Percentiles rank a stretch among this genome's conserved stretches.
phyloP scores from a whole-genome alignment of 2,113 vertebrate genomes.

The Actenoides hombroni region DNA sequence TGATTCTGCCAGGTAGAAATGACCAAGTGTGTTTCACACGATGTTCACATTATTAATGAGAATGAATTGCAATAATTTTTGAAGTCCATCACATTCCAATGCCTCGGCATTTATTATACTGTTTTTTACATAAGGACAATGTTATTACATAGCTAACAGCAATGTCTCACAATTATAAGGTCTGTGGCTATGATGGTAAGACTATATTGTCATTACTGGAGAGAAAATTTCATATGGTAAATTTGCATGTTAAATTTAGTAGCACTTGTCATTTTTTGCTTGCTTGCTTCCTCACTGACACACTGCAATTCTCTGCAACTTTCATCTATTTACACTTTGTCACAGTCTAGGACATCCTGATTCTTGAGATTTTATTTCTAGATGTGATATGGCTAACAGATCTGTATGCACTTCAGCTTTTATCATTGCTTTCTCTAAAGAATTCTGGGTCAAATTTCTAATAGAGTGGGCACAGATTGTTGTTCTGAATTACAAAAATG shows the following conservation, averaged over 20 bases:
- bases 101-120: accelerated
- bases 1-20: not conserved
- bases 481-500: not conserved
- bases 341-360: not conserved
- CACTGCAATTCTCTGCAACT: not conserved
- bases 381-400: not conserved
- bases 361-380: not conserved
- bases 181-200: not conserved
- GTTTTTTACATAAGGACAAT: not conserved
- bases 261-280: not conserved
- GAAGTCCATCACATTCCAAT: not conserved
- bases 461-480: not conserved
- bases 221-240: not conserved
- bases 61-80: not conserved
- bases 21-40: not conserved
- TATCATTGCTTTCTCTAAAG: not conserved
- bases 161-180: not conserved
- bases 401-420: not conserved
- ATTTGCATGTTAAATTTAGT: not conserved
- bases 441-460: not conserved
- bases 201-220: not conserved
- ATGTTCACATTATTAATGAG: not conserved
- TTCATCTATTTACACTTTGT: not conserved
- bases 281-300: not conserved
- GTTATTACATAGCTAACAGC: not conserved